A percentile compares a stretch with the other conserved stretches of the same genome.
These are phyloP conservation scores for Chloroclystis v-ata DNA, from an alignment of 2,888 invertebrate species.

Conservation along the genomic window DNA sequence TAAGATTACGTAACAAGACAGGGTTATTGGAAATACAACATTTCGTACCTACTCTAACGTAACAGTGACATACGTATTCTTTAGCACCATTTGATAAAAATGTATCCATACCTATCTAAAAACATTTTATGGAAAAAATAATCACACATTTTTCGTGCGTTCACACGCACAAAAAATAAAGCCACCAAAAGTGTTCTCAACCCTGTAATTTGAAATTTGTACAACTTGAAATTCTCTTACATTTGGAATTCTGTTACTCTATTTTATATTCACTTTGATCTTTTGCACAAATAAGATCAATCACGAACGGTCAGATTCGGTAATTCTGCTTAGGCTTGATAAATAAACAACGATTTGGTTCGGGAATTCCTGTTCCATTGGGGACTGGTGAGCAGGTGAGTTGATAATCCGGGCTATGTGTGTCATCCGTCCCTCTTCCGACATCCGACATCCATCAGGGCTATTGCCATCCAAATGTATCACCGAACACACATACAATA, in stretches of 20 bases:
- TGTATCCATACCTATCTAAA: no score
- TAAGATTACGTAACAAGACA: background rate
- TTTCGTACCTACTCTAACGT: no score
- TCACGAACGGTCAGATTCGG: background rate
- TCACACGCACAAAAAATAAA: no score
- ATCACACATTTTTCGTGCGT: no score
- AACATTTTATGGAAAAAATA: no score
- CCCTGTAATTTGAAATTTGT: no score
- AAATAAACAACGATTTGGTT: constrained; percentile 13
- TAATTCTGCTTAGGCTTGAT: constrained; percentile 3
- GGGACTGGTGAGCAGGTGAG: constrained; percentile 16
- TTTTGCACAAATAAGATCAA: background rate
- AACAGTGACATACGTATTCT: no score
- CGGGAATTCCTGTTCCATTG: constrained; percentile 12
- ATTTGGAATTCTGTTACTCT: no score
- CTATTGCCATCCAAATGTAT: constrained; percentile 13
- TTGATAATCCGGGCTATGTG: constrained; percentile 24
- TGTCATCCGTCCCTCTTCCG: constrained; percentile 25
- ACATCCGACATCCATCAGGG: constrained; percentile 24
- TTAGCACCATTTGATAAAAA: no score
- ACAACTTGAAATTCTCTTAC: no score
- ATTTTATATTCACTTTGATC: background rate
- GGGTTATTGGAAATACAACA: no score
- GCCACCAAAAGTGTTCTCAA: no score
- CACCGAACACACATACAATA: constrained; percentile 20